These are phyloP conservation scores for Cyclina sinensis DNA, from an alignment of 1,140 invertebrate species.

Conservation along the genomic window DNA sequence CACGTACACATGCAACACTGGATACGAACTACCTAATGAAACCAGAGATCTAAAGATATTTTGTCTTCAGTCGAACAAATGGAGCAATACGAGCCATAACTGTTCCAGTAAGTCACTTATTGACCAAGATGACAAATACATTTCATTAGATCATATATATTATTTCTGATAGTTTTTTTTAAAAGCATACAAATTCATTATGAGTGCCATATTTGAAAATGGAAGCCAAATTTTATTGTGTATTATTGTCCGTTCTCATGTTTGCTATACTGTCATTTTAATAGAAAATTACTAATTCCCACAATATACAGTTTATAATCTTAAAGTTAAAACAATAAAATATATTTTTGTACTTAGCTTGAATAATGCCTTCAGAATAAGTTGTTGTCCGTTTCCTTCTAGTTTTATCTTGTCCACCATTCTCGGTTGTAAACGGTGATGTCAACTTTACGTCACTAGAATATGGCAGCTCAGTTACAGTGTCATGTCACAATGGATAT, in stretches of 20 bases:
- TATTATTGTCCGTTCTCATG: too few relatives aligned
- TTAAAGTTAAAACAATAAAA: neutral
- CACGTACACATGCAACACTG: neutral
- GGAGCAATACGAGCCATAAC: neutral
- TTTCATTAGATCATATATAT: too few relatives aligned
- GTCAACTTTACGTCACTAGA: constrained; percentile 20
- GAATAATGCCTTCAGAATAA: too few relatives aligned
- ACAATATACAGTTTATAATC: neutral
- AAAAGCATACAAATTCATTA: too few relatives aligned
- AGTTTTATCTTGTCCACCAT: constrained; percentile 23
- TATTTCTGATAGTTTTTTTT: too few relatives aligned
- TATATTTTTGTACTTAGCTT: neutral
- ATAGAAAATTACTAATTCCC: neutral
- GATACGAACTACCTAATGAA: neutral
- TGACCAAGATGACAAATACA: too few relatives aligned
- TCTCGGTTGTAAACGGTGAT: neutral
- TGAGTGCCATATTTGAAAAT: too few relatives aligned
- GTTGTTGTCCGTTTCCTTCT: too few relatives aligned
- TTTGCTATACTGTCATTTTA: too few relatives aligned
- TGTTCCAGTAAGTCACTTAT: constrained; percentile 20
- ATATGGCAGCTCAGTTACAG: neutral
- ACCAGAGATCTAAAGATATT: neutral
- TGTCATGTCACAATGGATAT: neutral
- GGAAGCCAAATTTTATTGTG: too few relatives aligned
- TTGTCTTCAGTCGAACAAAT: constrained; percentile 37